Conservation (phyloP, 2,113 vertebrate genomes). For the Fregata magnificens region DNA sequence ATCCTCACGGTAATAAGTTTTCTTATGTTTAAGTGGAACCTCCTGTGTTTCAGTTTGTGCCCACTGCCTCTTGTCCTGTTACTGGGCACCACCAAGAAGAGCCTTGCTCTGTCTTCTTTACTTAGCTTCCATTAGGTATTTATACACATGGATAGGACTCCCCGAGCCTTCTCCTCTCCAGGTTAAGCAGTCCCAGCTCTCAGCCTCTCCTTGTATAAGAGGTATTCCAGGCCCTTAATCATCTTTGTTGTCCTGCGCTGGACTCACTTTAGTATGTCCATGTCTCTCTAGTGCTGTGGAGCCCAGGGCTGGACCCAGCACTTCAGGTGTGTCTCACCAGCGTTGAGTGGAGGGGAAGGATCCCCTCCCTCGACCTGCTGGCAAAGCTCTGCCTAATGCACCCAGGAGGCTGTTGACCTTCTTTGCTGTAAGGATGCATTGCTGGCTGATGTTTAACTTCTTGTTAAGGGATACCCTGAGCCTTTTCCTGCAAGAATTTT, state of each 20-base stretch:
- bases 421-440: not conserved
- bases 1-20: not conserved
- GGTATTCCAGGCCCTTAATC: not conserved
- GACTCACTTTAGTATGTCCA: not conserved
- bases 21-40: not conserved
- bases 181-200: not conserved
- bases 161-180: not conserved
- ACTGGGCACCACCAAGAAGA: not conserved
- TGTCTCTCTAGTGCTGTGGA: not conserved
- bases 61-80: not conserved
- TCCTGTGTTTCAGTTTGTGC: not conserved
- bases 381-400: not conserved
- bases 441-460: not conserved
- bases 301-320: not conserved
- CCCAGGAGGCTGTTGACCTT: no score
- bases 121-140: not conserved
- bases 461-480: not conserved
- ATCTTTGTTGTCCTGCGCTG: not conserved
- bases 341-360: not conserved
- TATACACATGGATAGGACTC: no score
- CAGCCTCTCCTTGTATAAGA: not conserved
- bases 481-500: not conserved
- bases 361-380: not conserved
- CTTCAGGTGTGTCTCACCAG: not conserved
- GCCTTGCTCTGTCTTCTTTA: not conserved